phyloP scores from a whole-genome alignment of 2,888 invertebrate genomes.

The Beris morrisii region DNA sequence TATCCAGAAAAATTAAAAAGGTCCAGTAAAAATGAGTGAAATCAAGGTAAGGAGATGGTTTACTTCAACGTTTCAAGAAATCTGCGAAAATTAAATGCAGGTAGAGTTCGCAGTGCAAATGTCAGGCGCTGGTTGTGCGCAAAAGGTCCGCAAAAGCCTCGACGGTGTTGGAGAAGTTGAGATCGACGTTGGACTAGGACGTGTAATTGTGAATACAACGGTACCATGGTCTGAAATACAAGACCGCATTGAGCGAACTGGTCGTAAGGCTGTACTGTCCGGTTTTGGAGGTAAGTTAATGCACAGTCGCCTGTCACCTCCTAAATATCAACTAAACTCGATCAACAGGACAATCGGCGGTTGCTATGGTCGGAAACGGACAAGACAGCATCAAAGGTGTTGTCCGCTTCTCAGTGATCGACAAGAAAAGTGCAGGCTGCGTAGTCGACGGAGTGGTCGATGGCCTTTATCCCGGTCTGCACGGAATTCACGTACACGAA shows the following conservation, averaged over 20 bases:
- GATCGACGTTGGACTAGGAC: conserved; percentile 47
- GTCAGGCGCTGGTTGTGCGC: conserved; percentile 61
- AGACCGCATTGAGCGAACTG: conserved; percentile 62
- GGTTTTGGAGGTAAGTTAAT: conserved; percentile 69
- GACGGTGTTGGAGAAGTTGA: conserved; percentile 51
- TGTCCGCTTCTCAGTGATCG: conserved; percentile 66
- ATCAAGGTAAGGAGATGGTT: conserved; percentile 44
- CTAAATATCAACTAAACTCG: not conserved
- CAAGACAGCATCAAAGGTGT: conserved; percentile 68
- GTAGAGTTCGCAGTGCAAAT: conserved; percentile 70
- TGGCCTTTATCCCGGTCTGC: conserved; percentile 67
- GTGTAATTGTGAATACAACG: conserved; percentile 50
- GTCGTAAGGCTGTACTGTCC: conserved; percentile 73
- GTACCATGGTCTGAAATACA: conserved; percentile 56
- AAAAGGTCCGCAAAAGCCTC: conserved; percentile 58
- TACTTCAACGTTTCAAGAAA: not conserved
- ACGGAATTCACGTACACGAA: conserved; percentile 64
- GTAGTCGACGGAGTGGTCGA: conserved; percentile 85
- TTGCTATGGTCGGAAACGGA: conserved; percentile 67
- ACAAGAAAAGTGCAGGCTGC: conserved; percentile 57
- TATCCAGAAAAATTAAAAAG: not conserved
- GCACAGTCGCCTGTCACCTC: not conserved
- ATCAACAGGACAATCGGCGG: conserved; percentile 60
- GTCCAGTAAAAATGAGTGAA: conserved; percentile 43
- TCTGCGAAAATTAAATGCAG: conserved; percentile 46